Conservation (phyloP, 2,888 invertebrate species). For the Cheiracanthium punctorium region DNA sequence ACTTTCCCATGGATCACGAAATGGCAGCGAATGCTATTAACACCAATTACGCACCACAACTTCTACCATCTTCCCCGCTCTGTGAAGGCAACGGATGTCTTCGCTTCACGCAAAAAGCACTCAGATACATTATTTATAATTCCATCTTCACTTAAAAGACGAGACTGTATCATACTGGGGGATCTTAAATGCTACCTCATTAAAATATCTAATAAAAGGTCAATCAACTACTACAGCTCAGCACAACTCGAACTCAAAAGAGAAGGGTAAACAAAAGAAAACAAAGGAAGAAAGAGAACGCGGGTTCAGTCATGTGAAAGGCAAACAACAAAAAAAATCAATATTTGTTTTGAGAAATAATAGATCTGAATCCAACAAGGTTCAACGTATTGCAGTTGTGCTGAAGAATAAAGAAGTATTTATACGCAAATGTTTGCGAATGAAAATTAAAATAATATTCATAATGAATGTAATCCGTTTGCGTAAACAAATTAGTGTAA, state of each 20-base stretch:
- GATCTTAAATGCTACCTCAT: constrained; percentile 31
- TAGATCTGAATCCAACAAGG: not conserved
- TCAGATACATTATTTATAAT: too few species aligned
- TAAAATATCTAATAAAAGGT: constrained; percentile 54
- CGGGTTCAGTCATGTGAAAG: not conserved
- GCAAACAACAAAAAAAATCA: not conserved
- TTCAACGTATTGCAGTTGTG: not conserved
- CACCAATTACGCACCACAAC: not conserved
- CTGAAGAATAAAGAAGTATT: too few species aligned
- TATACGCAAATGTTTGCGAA: too few species aligned
- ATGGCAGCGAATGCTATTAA: not conserved
- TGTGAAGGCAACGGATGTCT: not conserved
- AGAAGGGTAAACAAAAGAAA: constrained; percentile 16
- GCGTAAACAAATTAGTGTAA: too few species aligned
- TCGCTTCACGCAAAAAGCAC: not conserved
- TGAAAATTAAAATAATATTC: too few species aligned
- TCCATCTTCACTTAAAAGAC: too few species aligned
- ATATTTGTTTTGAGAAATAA: not conserved
- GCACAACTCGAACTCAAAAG: not conserved
- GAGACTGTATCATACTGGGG: constrained; percentile 16
- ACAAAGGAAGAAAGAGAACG: not conserved
- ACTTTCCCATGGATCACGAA: not conserved
- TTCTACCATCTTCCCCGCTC: too few species aligned
- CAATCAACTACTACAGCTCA: constrained; percentile 28
- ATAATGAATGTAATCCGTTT: too few species aligned